These are phyloP conservation scores for Haliaeetus leucogaster DNA, from an alignment of 2,113 vertebrate species.

Conservation along the genomic window DNA sequence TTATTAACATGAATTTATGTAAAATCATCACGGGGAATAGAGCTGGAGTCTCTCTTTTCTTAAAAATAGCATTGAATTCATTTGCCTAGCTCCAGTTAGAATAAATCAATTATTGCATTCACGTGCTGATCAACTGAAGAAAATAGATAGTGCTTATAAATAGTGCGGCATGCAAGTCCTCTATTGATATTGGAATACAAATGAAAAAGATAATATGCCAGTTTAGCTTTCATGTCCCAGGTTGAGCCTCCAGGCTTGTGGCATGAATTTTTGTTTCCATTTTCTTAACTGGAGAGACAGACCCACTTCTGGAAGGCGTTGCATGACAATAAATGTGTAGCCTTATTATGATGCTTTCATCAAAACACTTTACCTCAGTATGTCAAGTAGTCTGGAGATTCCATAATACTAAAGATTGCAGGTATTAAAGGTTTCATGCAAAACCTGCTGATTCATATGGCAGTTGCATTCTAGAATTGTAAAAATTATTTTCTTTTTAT, in stretches of 20 bases:
- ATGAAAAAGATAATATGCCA: not conserved
- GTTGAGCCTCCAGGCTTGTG: not conserved
- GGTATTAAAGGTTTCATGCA: not conserved
- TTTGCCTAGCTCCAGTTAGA: not conserved
- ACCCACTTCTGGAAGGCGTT: not conserved
- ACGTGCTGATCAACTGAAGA: not conserved
- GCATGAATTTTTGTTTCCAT: not conserved
- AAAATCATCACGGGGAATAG: not conserved
- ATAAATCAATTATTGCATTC: not conserved
- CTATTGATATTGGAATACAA: not conserved
- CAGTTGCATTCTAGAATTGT: not conserved
- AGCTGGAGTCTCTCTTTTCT: not conserved
- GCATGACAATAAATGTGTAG: not conserved
- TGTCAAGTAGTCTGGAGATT: not conserved
- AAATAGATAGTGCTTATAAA: not conserved
- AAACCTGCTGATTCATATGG: not conserved
- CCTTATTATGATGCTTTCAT: not conserved
- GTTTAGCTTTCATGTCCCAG: not conserved
- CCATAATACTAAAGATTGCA: not conserved
- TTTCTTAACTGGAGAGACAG: not conserved
- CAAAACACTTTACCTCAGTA: not conserved
- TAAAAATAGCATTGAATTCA: not conserved
- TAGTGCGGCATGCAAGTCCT: not conserved
- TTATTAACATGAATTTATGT: not conserved
- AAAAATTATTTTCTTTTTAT: not conserved